Percentiles rank a stretch among this genome's conserved stretches.
phyloP scores from a whole-genome alignment of 2,797 vertebrate species.

The Tadarida brasiliensis region DNA sequence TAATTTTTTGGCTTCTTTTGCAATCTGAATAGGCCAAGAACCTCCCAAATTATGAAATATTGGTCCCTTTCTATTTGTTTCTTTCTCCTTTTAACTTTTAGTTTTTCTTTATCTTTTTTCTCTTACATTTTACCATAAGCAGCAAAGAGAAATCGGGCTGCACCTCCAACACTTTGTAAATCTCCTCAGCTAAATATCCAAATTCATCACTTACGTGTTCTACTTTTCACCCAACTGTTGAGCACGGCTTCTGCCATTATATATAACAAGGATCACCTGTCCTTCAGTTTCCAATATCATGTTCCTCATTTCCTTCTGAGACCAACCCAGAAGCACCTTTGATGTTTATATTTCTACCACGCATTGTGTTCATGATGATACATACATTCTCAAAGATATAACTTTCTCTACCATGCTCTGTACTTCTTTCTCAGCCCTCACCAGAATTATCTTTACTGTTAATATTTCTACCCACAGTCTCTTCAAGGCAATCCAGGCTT shows the following conservation, averaged over 20 bases:
- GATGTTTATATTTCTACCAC: background rate
- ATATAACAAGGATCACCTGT: background rate
- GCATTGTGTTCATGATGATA: background rate
- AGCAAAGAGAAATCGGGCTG: background rate
- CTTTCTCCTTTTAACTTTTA: background rate
- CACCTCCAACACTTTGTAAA: background rate
- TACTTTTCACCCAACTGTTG: background rate
- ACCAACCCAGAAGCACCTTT: background rate
- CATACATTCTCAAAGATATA: background rate
- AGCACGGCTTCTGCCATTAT: background rate
- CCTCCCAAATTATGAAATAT: background rate
- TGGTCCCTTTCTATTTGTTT: background rate
- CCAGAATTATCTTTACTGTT: background rate
- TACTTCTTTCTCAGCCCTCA: background rate
- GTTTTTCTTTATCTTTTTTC: background rate
- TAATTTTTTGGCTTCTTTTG: background rate
- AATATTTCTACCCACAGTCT: background rate
- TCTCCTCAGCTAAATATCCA: background rate
- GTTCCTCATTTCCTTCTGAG: constrained; percentile 6
- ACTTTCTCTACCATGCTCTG: background rate
- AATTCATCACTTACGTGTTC: background rate
- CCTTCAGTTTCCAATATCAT: background rate
- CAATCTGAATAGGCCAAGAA: background rate
- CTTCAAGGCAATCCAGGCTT: background rate
- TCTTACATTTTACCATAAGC: background rate